phyloP scores from a whole-genome alignment of 2,113 vertebrate genomes.

The Perognathus longimembris region DNA sequence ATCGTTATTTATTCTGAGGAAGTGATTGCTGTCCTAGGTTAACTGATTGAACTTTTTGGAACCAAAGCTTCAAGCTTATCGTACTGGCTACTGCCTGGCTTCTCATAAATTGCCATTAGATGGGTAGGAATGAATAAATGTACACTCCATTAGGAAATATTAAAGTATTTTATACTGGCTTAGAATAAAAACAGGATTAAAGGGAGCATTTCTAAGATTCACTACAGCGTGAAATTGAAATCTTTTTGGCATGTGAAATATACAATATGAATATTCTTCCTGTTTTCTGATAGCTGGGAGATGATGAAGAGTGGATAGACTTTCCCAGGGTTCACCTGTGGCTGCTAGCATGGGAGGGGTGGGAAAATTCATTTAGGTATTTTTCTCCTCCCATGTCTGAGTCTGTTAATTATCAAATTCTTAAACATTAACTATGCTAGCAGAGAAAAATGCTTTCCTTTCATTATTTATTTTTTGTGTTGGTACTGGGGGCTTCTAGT shows the following conservation, averaged over 20 bases:
- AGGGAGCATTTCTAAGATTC: slow-evolving; percentile 79
- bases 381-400: background rate
- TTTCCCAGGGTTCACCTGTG: background rate
- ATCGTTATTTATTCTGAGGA: slow-evolving; percentile 83
- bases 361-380: background rate
- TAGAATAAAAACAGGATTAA: slow-evolving; percentile 85
- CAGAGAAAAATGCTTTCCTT: background rate
- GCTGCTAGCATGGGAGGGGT: background rate
- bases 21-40: slow-evolving; percentile 86
- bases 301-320: slow-evolving; percentile 53
- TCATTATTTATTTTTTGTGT: too few relatives aligned
- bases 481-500: too few relatives aligned
- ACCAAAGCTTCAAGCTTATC: slow-evolving; percentile 84
- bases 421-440: background rate
- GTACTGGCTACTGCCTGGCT: slow-evolving; percentile 77
- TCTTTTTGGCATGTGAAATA: slow-evolving; percentile 80
- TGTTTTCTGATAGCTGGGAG: slow-evolving; percentile 65
- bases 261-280: slow-evolving; percentile 79
- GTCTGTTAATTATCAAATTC: slow-evolving; percentile 1
- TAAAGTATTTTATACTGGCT: slow-evolving; percentile 81
- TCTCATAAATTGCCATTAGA: slow-evolving; percentile 83
- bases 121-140: slow-evolving; percentile 83
- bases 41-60: slow-evolving; percentile 87
- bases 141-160: slow-evolving; percentile 84
- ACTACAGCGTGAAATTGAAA: slow-evolving; percentile 85